These are phyloP conservation scores for Danio jaintianensis DNA, from an alignment of 2,797 vertebrate genomes.

Conservation along the genomic window DNA sequence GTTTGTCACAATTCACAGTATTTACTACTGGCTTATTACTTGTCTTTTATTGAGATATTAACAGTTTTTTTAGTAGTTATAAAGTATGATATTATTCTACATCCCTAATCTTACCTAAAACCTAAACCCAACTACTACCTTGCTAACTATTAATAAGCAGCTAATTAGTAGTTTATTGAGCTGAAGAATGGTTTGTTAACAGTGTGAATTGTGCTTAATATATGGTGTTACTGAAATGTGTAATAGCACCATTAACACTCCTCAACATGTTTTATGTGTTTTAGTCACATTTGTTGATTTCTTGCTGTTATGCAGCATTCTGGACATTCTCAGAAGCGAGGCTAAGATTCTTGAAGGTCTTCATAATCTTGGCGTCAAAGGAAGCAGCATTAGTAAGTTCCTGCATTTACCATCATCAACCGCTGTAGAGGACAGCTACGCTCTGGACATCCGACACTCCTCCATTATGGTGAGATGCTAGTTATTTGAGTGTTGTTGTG, in stretches of 20 bases:
- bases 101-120: no score
- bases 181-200: no score
- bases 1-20: background rate
- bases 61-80: no score
- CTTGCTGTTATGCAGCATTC: constrained; percentile 72
- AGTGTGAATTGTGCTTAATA: no score
- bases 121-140: no score
- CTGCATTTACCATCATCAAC: constrained; percentile 81
- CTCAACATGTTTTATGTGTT: background rate
- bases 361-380: constrained; percentile 86
- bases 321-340: constrained; percentile 90
- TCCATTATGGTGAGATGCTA: constrained; percentile 86
- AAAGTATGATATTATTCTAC: no score
- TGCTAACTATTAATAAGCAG: no score
- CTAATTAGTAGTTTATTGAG: no score
- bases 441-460: constrained; percentile 90
- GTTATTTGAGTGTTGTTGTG: background rate
- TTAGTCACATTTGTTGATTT: background rate
- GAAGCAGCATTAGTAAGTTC: constrained; percentile 81
- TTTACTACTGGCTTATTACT: no score
- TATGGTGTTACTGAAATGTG: background rate
- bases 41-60: no score
- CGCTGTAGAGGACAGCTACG: constrained; percentile 80
- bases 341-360: constrained; percentile 91
- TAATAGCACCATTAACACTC: background rate